A percentile compares a stretch with the other conserved stretches of the same genome.
These are phyloP conservation scores for Ectemnius cavifrons DNA, from an alignment of 2,888 invertebrate species.

Conservation along the genomic window DNA sequence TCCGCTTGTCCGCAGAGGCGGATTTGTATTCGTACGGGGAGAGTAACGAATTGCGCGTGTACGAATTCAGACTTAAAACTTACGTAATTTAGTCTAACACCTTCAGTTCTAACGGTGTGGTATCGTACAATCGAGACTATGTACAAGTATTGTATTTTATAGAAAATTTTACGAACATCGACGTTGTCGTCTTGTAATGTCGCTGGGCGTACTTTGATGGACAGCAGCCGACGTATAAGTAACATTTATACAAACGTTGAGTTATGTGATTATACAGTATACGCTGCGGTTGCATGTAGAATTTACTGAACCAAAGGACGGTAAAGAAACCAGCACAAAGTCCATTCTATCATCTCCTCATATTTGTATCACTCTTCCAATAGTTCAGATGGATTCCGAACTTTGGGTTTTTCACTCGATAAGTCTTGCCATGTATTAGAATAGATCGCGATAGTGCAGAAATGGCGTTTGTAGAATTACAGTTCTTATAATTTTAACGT, in stretches of 20 bases:
- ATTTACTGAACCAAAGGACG: slow-evolving; percentile 54
- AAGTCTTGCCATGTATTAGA: no score
- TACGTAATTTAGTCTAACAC: slow-evolving; percentile 41
- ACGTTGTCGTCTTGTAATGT: slow-evolving; percentile 12
- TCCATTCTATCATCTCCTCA: no score
- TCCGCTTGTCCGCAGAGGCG: no score
- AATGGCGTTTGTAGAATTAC: no score
- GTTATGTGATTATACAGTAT: slow-evolving; percentile 14
- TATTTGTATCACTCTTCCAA: no score
- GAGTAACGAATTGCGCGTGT: slow-evolving; percentile 30
- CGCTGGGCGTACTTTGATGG: slow-evolving; percentile 20
- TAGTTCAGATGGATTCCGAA: no score
- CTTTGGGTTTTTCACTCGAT: no score
- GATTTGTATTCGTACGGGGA: not conserved
- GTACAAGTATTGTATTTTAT: slow-evolving; percentile 42
- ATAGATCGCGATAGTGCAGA: no score
- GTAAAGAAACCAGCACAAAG: slow-evolving; percentile 19
- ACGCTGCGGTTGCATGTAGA: slow-evolving; percentile 37
- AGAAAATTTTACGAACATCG: slow-evolving; percentile 40
- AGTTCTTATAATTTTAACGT: no score
- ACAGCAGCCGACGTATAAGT: slow-evolving; percentile 11
- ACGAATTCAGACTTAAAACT: slow-evolving; percentile 35
- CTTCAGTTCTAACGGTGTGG: slow-evolving; percentile 51
- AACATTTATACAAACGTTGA: slow-evolving; percentile 15
- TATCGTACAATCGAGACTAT: slow-evolving; percentile 60